A percentile compares a stretch with the other conserved stretches of the same genome.
These are phyloP conservation scores for Entelurus aequoreus DNA, from an alignment of 2,113 vertebrate genomes.

Conservation along the genomic window DNA sequence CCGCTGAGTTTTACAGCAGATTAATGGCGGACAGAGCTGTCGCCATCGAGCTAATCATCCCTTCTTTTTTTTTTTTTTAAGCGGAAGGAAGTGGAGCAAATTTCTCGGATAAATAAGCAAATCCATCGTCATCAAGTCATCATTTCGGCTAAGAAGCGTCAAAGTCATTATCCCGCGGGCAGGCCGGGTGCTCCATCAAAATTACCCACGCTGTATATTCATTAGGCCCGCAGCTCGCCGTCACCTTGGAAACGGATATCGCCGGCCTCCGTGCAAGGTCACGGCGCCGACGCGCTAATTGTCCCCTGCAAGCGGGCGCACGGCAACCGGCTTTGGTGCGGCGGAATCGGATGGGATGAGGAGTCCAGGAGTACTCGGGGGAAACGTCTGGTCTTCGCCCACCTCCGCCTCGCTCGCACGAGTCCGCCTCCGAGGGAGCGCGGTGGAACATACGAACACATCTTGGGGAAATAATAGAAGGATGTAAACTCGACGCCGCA, in stretches of 20 bases:
- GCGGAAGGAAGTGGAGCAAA: constrained; percentile 54
- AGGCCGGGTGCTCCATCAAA: constrained; percentile 67
- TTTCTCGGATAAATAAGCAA: constrained; percentile 66
- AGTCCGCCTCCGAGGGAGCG: neutral
- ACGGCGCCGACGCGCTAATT: constrained; percentile 60
- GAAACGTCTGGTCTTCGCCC: neutral
- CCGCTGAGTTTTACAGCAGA: constrained; percentile 21
- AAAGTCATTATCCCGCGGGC: constrained; percentile 69
- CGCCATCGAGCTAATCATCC: constrained; percentile 60
- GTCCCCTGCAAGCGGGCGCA: constrained; percentile 30
- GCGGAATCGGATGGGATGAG: constrained; percentile 18
- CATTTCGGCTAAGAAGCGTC: constrained; percentile 62
- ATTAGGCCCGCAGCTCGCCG: constrained; percentile 65
- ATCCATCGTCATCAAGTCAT: constrained; percentile 71
- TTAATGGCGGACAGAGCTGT: constrained; percentile 18
- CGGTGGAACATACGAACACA: neutral
- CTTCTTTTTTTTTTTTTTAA: constrained; percentile 21
- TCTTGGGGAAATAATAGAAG: constrained; percentile 14
- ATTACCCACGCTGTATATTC: constrained; percentile 68
- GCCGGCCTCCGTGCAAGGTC: constrained; percentile 69
- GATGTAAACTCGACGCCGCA: constrained; percentile 1
- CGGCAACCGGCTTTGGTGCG: constrained; percentile 7
- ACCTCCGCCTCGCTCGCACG: constrained; percentile 3
- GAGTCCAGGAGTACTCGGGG: neutral
- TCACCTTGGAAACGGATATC: constrained; percentile 67